Conservation (phyloP, 2,113 vertebrate species). For the Boleophthalmus pectinirostris region DNA sequence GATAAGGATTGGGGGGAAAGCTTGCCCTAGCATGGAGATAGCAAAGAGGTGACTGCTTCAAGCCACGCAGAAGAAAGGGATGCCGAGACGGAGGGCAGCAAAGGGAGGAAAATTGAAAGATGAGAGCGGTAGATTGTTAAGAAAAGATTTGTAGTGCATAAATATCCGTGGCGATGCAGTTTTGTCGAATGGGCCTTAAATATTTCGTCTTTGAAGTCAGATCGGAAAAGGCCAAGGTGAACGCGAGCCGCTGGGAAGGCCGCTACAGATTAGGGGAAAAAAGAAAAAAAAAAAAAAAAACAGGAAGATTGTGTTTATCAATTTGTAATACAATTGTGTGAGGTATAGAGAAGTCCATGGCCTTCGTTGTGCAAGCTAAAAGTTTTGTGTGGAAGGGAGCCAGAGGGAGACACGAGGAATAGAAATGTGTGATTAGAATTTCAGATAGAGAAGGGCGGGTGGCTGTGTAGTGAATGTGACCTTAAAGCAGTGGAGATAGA, state of each 20-base stretch:
- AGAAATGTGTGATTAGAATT: slow-evolving; percentile 72
- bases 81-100: slow-evolving; percentile 43
- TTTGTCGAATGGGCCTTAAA: slow-evolving; percentile 24
- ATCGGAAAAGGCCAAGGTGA: slow-evolving; percentile 33
- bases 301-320: slow-evolving; percentile 62
- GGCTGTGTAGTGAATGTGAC: slow-evolving; percentile 60
- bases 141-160: slow-evolving; percentile 62
- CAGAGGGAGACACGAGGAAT: slow-evolving; percentile 47
- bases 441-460: slow-evolving; percentile 53
- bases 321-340: slow-evolving; percentile 60
- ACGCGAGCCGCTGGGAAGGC: slow-evolving; percentile 7
- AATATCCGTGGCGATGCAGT: slow-evolving; percentile 54
- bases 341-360: slow-evolving; percentile 46
- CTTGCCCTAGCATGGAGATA: slow-evolving; percentile 56
- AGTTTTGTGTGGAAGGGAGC: slow-evolving; percentile 52
- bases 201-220: slow-evolving; percentile 37
- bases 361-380: slow-evolving; percentile 63
- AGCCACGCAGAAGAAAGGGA: slow-evolving; percentile 51
- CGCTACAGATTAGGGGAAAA: not conserved
- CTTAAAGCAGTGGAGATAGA: slow-evolving; percentile 54
- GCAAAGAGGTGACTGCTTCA: slow-evolving; percentile 60
- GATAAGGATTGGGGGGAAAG: slow-evolving; percentile 57
- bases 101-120: slow-evolving; percentile 72
- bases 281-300: not conserved
- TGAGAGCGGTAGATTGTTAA: slow-evolving; percentile 69